Evolutionary conservation across 2,797 vertebrate genomes (phyloP).

Genomic region (Leptoclinus maculatus): DNA sequence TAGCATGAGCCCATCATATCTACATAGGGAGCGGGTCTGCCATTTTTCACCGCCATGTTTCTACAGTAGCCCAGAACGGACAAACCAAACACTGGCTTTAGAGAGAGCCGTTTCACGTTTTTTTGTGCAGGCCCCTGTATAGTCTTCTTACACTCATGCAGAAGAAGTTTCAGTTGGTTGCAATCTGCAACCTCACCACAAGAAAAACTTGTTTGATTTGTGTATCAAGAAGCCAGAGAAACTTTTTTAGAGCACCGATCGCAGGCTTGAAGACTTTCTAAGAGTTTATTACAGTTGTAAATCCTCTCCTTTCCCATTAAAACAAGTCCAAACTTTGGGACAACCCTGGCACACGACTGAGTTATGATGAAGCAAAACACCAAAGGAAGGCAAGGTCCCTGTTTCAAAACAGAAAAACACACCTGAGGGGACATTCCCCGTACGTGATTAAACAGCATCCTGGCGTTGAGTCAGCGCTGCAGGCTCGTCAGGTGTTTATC

Average conservation of each 20-base stretch:
- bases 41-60: not conserved
- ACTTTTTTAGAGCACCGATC: not conserved
- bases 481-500: conserved; percentile 41
- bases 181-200: not conserved
- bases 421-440: conserved; percentile 56
- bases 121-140: too few relatives aligned
- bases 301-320: not conserved
- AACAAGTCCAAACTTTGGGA: not conserved
- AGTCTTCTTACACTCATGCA: too few relatives aligned
- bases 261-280: not conserved
- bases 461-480: conserved; percentile 49
- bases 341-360: not conserved
- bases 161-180: too few relatives aligned
- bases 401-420: conserved; percentile 57
- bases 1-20: not conserved
- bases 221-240: not conserved
- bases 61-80: not conserved
- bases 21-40: not conserved
- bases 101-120: too few relatives aligned
- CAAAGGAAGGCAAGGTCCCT: not conserved
- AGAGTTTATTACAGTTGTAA: not conserved
- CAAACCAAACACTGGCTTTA: not conserved
- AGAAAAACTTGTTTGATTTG: too few relatives aligned
- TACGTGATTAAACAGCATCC: conserved; percentile 56
- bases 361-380: conserved; percentile 15